phyloP scores from a whole-genome alignment of 1,140 invertebrate genomes.

The Tetramorium alpestre region DNA sequence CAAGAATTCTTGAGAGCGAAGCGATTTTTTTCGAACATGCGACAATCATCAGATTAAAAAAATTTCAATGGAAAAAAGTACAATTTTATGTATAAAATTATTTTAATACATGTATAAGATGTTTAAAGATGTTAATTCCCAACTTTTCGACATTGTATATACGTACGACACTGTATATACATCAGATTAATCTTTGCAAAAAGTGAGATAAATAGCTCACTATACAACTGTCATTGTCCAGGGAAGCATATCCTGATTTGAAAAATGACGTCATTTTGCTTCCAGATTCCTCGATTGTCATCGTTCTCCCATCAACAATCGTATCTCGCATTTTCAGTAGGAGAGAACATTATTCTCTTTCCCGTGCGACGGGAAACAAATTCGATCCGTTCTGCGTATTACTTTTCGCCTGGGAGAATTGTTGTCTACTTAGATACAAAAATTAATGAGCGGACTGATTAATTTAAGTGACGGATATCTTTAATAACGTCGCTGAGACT shows the following conservation, averaged over 20 bases:
- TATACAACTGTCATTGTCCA: not conserved
- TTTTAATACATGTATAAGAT: not conserved
- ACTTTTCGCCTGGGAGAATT: conserved; percentile 47
- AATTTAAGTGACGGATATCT: conserved; percentile 62
- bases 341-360: not conserved
- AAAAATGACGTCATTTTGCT: not conserved
- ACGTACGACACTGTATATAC: not conserved
- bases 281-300: conserved; percentile 33
- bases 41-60: not conserved
- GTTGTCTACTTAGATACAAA: conserved; percentile 60
- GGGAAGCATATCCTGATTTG: not conserved
- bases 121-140: not conserved
- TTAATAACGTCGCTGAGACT: conserved; percentile 80
- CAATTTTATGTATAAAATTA: not conserved
- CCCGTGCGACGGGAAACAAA: not conserved
- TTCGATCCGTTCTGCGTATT: not conserved
- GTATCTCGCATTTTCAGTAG: not conserved
- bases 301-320: not conserved
- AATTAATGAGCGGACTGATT: conserved; percentile 68
- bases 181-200: not conserved
- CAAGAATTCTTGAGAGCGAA: not conserved
- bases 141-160: not conserved
- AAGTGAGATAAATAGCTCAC: not conserved
- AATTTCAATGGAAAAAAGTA: not conserved
- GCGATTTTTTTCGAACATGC: not conserved